Evolutionary conservation across 2,888 invertebrate species (phyloP).

Genomic region (Drosophila hawaiiensis): DNA sequence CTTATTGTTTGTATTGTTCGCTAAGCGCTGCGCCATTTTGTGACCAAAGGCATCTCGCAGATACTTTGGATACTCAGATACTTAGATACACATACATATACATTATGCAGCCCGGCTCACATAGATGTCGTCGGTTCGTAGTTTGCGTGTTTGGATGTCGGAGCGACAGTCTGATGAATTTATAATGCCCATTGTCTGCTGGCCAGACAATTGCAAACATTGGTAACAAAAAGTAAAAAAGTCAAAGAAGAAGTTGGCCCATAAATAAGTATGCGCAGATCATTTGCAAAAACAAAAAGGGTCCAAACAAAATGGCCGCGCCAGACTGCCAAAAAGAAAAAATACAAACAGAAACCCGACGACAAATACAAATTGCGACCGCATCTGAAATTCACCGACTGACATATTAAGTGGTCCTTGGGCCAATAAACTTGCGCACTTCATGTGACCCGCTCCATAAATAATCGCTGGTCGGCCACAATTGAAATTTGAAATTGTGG

Average conservation of each 20-base stretch:
- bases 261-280: constrained; percentile 56
- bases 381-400: constrained; percentile 41
- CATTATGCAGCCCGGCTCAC: constrained; percentile 67
- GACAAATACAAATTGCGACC: constrained; percentile 11
- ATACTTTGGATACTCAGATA: constrained; percentile 53
- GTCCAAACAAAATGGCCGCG: constrained; percentile 50
- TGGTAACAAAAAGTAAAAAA: constrained; percentile 49
- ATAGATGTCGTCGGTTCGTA: constrained; percentile 13
- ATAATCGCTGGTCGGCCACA: constrained; percentile 34
- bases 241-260: constrained; percentile 55
- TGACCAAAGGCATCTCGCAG: constrained; percentile 69
- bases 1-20: constrained; percentile 70
- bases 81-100: constrained; percentile 50
- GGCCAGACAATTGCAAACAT: constrained; percentile 76
- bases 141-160: constrained; percentile 55
- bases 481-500: constrained; percentile 17
- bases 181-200: constrained; percentile 77
- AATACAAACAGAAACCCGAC: constrained; percentile 1
- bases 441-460: constrained; percentile 65
- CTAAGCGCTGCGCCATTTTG: constrained; percentile 79
- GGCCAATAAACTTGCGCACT: constrained; percentile 72
- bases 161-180: constrained; percentile 74
- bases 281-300: constrained; percentile 53
- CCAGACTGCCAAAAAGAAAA: constrained; percentile 7
- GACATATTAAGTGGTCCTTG: constrained; percentile 74